Conservation (phyloP, 2,888 invertebrate genomes). For the Caenorhabditis uteleia region DNA sequence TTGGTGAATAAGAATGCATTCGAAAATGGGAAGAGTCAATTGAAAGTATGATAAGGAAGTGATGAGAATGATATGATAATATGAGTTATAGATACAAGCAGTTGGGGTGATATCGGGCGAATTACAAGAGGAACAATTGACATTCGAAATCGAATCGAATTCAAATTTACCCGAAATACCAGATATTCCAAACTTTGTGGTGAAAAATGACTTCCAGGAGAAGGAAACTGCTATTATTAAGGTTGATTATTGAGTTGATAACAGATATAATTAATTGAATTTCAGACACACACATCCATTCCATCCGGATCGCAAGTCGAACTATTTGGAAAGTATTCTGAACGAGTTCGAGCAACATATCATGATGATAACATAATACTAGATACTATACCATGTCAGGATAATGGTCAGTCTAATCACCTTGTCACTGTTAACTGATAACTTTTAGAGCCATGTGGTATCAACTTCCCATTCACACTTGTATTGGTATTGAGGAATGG, state of each 20-base stretch:
- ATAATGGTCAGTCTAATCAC: constrained; percentile 1
- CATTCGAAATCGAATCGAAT: constrained; percentile 9
- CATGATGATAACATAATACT: constrained; percentile 25
- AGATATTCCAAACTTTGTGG: constrained; percentile 22
- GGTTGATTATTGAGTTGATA: constrained; percentile 1
- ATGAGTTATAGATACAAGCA: constrained; percentile 35
- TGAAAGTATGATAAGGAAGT: too few relatives aligned
- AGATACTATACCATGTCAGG: constrained; percentile 26
- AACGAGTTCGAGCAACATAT: constrained; percentile 16
- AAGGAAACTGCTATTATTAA: constrained; percentile 28
- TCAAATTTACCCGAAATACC: constrained; percentile 15
- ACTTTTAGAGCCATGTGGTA: constrained; percentile 8
- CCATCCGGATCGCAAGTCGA: constrained; percentile 14
- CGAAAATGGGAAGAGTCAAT: constrained; percentile 16
- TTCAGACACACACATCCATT: constrained; percentile 5
- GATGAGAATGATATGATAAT: too few relatives aligned
- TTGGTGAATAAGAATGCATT: constrained; percentile 35
- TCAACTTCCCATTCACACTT: constrained; percentile 22
- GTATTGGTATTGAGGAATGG: constrained; percentile 19
- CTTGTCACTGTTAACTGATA: too few relatives aligned
- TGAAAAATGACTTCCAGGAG: constrained; percentile 21
- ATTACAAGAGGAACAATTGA: constrained; percentile 15
- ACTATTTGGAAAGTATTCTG: constrained; percentile 19
- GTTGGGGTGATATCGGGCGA: constrained; percentile 34
- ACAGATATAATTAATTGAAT: neutral